phyloP scores from a whole-genome alignment of 2,113 vertebrate genomes.

The Saguinus midas region DNA sequence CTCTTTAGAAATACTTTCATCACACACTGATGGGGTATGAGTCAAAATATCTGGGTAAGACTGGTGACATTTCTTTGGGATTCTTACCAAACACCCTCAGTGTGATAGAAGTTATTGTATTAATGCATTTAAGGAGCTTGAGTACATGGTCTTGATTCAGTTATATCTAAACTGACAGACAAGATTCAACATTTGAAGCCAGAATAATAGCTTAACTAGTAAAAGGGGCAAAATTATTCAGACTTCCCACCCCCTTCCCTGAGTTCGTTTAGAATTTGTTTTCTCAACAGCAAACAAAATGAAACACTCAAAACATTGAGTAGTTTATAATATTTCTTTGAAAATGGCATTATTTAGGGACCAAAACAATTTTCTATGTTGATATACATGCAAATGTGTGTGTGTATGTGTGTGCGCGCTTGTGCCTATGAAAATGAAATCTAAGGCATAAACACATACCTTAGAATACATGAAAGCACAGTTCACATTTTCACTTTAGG shows the following conservation, averaged over 20 bases:
- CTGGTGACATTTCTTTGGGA: background rate
- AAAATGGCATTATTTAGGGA: background rate
- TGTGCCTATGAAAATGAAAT: background rate
- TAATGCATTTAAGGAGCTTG: background rate
- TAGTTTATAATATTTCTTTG: background rate
- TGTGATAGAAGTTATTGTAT: background rate
- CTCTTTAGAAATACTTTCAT: conserved; percentile 38
- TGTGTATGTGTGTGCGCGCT: background rate
- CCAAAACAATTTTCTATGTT: background rate
- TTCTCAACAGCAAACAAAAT: background rate
- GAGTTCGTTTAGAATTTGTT: background rate
- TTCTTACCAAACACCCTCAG: conserved; percentile 24
- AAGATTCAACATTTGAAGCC: background rate
- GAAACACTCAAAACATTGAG: background rate
- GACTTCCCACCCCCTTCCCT: background rate
- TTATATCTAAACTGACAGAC: background rate
- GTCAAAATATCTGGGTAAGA: background rate
- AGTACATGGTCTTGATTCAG: background rate
- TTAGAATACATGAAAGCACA: background rate
- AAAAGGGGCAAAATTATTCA: background rate
- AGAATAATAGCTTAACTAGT: background rate
- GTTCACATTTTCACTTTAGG: background rate
- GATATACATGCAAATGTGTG: background rate
- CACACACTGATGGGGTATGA: background rate
- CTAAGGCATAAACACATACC: background rate